phyloP scores from a whole-genome alignment of 2,113 vertebrate genomes.

The Tragelaphus buxtoni region DNA sequence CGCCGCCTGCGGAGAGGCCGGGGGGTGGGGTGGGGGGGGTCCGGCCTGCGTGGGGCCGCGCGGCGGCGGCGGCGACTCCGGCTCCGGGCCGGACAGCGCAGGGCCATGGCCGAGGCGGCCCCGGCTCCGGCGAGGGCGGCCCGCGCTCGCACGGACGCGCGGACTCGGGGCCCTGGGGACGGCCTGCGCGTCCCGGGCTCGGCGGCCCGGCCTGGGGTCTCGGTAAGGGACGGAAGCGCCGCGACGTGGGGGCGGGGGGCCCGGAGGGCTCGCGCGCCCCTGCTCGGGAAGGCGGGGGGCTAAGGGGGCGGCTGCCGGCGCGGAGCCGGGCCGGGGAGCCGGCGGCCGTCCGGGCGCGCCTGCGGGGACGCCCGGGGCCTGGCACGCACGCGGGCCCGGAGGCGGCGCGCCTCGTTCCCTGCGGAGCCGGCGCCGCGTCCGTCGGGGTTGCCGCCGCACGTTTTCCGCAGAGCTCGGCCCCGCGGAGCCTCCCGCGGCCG shows the following conservation, averaged over 20 bases:
- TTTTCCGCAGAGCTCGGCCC: constrained; percentile 61
- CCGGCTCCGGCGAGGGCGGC: constrained; percentile 58
- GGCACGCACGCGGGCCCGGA: background rate
- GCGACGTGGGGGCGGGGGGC: constrained; percentile 23
- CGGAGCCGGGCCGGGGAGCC: background rate
- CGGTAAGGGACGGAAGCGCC: constrained; percentile 43
- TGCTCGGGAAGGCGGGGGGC: background rate
- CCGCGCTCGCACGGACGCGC: constrained; percentile 63
- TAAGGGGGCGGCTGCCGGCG: background rate
- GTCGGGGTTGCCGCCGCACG: constrained; percentile 61
- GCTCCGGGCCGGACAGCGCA: constrained; percentile 47
- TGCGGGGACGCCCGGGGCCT: background rate
- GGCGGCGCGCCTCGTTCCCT: constrained; percentile 37
- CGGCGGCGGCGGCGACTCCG: constrained; percentile 22
- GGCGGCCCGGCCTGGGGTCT: constrained; percentile 64
- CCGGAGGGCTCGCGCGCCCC: constrained; percentile 24
- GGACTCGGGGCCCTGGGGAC: constrained; percentile 65
- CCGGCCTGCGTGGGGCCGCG: constrained; percentile 41
- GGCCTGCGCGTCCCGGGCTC: constrained; percentile 60
- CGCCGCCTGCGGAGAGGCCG: too few species aligned
- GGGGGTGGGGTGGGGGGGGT: too few species aligned
- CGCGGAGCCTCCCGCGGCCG: constrained; percentile 28
- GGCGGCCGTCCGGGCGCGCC: constrained; percentile 56
- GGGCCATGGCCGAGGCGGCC: constrained; percentile 70
- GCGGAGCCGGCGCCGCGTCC: constrained; percentile 52